A percentile compares a stretch with the other conserved stretches of the same genome.
Conservation (phyloP, 1,140 invertebrate genomes). For the Anthonomus grandis region DNA sequence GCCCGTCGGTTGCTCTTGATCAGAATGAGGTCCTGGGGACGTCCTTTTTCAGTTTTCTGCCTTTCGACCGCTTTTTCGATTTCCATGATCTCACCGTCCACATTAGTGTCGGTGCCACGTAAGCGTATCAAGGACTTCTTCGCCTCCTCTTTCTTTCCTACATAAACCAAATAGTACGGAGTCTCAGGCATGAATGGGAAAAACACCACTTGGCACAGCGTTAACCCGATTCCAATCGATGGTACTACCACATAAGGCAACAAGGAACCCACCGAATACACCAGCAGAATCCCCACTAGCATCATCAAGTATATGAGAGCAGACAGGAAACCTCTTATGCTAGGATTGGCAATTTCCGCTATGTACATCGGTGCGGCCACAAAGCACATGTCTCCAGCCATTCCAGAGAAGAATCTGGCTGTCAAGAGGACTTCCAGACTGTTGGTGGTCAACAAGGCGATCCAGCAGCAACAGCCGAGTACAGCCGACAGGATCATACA, state of each 20-base stretch:
- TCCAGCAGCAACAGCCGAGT: slow-evolving; percentile 62
- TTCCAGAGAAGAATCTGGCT: slow-evolving; percentile 48
- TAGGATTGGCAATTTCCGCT: slow-evolving; percentile 42
- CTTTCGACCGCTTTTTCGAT: slow-evolving; percentile 31
- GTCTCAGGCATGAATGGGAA: slow-evolving; percentile 40
- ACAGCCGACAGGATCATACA: slow-evolving; percentile 50
- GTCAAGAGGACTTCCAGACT: slow-evolving; percentile 50
- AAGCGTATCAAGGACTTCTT: slow-evolving; percentile 52
- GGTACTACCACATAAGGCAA: slow-evolving; percentile 28
- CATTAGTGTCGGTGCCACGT: slow-evolving; percentile 49
- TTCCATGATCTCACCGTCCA: slow-evolving; percentile 42
- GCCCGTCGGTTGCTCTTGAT: slow-evolving; percentile 38
- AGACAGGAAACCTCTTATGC: slow-evolving; percentile 37
- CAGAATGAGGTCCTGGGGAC: slow-evolving; percentile 31
- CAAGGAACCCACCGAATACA: slow-evolving; percentile 34
- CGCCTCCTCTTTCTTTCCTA: slow-evolving; percentile 50
- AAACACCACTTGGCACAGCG: slow-evolving; percentile 22
- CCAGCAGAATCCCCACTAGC: slow-evolving; percentile 33
- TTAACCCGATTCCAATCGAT: slow-evolving; percentile 32
- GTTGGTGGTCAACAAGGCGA: slow-evolving; percentile 51
- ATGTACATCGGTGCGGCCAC: slow-evolving; percentile 43
- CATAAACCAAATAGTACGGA: slow-evolving; percentile 38
- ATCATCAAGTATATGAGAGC: slow-evolving; percentile 39
- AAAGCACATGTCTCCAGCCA: slow-evolving; percentile 40
- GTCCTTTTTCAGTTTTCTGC: slow-evolving; percentile 33